Evolutionary conservation across 2,113 vertebrate species (phyloP), one percentile per base, ranked within the genome.

Genomic region (Embiotoca jacksoni): DNA sequence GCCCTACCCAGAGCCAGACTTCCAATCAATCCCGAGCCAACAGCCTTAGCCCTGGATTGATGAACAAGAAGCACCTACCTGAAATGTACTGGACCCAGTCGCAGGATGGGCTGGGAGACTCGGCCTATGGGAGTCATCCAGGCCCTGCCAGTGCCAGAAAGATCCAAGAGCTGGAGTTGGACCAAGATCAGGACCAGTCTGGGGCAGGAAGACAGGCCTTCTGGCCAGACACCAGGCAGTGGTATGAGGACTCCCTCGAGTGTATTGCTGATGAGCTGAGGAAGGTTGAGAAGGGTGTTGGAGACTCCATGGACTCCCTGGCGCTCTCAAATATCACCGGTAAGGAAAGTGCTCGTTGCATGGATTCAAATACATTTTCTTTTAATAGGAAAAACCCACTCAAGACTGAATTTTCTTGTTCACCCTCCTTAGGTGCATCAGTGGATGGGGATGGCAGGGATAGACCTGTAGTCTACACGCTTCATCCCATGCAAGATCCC

Each of bases 251-350:
- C 63, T 98, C 98, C 1, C 88, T 99, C 0, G 97, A 99, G 87
- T 97, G 96, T 71, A 88, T 99, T 50, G 96, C 97, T 64, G 92
- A 94, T 78, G 96, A 97, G 83, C 85, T 99, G 81, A 97, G 97
- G 82, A 96, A 95, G 84, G 93, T 93, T n/a, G 96, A 97, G 63
- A 95, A 96, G 47, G 94, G 95, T 30, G 96, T 96, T 53, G 93
- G 96, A 72, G 96, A 98, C 85, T 98, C 98, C 3, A 97, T 97
- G 96, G 97, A 99, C 91, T 99, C 97, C 10, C 83, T 99, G 83
- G 96, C 97, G 35, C 95, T 98, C 75, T 99, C 97, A 70, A 99
- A 99, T 82, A 97, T 99, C 84, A 99, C 97, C 91, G 98, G 98
- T 99, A 96, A 81, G 74, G 44, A 76, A 44, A 56, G 6, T 31